phyloP scores from a whole-genome alignment of 2,888 invertebrate species.

The Anodontia alba region DNA sequence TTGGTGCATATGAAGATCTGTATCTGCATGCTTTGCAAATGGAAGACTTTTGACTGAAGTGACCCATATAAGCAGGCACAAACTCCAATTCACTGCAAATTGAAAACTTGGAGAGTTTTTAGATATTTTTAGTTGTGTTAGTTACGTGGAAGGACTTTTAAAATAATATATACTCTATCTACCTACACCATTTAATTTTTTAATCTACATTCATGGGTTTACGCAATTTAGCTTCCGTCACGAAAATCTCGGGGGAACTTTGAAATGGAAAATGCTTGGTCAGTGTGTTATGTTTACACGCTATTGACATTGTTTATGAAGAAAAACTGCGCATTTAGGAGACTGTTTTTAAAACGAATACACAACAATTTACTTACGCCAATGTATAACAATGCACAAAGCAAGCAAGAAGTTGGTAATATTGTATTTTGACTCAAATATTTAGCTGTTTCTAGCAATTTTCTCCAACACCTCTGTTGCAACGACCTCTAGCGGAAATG shows the following conservation, averaged over 20 bases:
- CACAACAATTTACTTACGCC: not conserved
- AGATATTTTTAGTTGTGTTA: too few relatives aligned
- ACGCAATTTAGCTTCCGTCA: too few relatives aligned
- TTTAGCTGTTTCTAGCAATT: not conserved
- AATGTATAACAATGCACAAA: not conserved
- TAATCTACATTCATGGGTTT: too few relatives aligned
- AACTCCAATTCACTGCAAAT: too few relatives aligned
- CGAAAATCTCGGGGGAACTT: not conserved
- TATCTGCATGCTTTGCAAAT: too few relatives aligned
- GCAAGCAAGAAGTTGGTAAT: not conserved
- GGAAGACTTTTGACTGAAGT: too few relatives aligned
- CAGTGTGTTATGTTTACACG: not conserved
- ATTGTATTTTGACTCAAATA: not conserved
- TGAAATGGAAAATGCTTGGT: not conserved
- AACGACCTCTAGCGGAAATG: slow-evolving; percentile 4
- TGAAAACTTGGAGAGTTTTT: too few relatives aligned
- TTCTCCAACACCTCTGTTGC: not conserved
- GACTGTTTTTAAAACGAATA: not conserved
- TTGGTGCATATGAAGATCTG: too few relatives aligned
- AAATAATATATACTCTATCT: too few relatives aligned
- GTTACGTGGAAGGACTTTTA: too few relatives aligned
- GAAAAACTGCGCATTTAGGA: not conserved
- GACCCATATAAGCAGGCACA: too few relatives aligned
- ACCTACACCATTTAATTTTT: too few relatives aligned
- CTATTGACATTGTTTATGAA: not conserved